phyloP scores from a whole-genome alignment of 2,888 invertebrate species.

The Argyresthia goedartella region DNA sequence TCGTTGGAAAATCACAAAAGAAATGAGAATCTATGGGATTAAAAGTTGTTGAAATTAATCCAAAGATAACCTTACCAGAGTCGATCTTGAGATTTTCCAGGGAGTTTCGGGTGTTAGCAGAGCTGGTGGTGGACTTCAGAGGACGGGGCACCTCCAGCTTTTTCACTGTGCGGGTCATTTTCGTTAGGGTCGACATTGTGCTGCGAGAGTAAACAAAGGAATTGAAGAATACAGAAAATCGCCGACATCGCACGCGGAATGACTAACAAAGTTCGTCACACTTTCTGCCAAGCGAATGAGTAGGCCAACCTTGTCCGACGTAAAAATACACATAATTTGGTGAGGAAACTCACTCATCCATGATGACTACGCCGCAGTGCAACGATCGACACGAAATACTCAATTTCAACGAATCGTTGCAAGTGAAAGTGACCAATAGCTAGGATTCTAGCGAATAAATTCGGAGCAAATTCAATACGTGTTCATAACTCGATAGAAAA shows the following conservation, averaged over 20 bases:
- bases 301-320: background rate
- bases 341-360: constrained; percentile 66
- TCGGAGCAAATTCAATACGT: constrained; percentile 68
- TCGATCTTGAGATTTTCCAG: constrained; percentile 66
- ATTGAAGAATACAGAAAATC: background rate
- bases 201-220: constrained; percentile 28
- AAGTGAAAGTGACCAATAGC: constrained; percentile 66
- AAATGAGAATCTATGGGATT: no score
- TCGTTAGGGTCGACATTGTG: constrained; percentile 72
- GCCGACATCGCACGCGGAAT: background rate
- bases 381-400: constrained; percentile 44
- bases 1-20: no score
- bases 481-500: constrained; percentile 59
- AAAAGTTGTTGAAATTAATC: background rate
- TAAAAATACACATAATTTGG: constrained; percentile 18
- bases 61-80: constrained; percentile 39
- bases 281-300: background rate
- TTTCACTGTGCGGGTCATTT: constrained; percentile 78
- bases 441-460: constrained; percentile 67
- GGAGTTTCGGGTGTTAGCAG: constrained; percentile 64
- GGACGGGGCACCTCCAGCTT: constrained; percentile 83
- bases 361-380: constrained; percentile 48
- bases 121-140: constrained; percentile 74
- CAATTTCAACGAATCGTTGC: constrained; percentile 52
- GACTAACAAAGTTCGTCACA: constrained; percentile 2